Evolutionary conservation across 2,113 vertebrate species (phyloP), one percentile per base, ranked within the genome.

Genomic region (Puntigrus tetrazona): DNA sequence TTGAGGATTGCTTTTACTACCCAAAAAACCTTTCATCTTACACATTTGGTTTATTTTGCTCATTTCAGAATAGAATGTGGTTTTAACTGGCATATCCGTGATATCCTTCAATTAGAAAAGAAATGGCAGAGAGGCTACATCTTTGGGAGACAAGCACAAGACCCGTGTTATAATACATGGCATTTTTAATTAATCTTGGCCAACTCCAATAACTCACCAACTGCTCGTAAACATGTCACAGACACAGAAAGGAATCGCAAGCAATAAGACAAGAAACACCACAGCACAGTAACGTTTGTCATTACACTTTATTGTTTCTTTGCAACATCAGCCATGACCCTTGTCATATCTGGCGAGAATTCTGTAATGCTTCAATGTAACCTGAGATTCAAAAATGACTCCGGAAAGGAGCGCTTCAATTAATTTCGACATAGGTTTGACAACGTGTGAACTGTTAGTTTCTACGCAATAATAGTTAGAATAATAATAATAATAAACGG

Each of bases 341-440:
- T 89, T 50, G 89, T 91, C 84, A 92, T 83, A 87, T 92, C 86
- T 88, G 89, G 92, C 92, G 90, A 93, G 91, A 92, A 91, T 92
- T 91, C 90, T 90, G 91, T 93, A 92, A 90, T 92, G 93, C 91
- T 88, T 93, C 91, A 92, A 92, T 93, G 92, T 91, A 95, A 95
- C 94, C 94, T 95, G 94, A 95, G 94, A 94, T 94, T 83, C 34
- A 85, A 93, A 91, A 91, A 91, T 91, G 91, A 93, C 92, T 93
- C 92, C 89, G 89, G 82, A 78, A 84, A 83, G 90, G 92, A 94
- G 93, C 45, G 86, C 76, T 89, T 92, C 86, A 91, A 90, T 94
- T 91, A 87, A 75, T 85, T 91, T 36, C 80, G 27, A 80, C 89
- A 84, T 82, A 92, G 89, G 87, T 92, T 91, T 92, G 90, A 92